Conservation (phyloP, 2,797 vertebrate genomes). For the Mormyrus hasselquistii region DNA sequence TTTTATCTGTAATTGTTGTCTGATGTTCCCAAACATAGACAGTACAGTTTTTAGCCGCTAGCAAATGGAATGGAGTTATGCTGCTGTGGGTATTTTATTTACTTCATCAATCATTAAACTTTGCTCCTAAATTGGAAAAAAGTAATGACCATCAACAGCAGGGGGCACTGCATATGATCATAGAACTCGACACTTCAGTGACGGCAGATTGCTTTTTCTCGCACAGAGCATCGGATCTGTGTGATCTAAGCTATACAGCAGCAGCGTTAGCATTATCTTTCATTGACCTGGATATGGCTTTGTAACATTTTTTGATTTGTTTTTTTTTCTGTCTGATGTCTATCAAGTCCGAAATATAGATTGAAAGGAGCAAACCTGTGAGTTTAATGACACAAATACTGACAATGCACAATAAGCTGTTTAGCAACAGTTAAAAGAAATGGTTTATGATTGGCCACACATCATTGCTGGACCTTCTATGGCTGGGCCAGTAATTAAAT, state of each 20-base stretch:
- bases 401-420: neutral
- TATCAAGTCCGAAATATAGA: neutral
- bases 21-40: neutral
- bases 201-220: neutral
- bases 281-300: neutral
- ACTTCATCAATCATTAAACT: neutral
- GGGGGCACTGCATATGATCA: neutral
- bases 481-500: neutral
- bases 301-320: neutral
- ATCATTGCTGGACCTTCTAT: neutral
- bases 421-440: neutral
- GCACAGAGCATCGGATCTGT: neutral
- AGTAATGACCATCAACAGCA: neutral
- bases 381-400: neutral
- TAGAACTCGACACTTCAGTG: neutral
- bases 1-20: neutral
- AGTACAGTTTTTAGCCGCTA: neutral
- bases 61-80: neutral
- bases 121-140: neutral
- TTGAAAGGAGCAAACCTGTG: neutral
- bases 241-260: neutral
- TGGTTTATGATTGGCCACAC: neutral
- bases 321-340: neutral
- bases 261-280: neutral
- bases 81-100: neutral